Evolutionary conservation across 1,140 invertebrate species (phyloP).

Genomic region (Musca domestica): DNA sequence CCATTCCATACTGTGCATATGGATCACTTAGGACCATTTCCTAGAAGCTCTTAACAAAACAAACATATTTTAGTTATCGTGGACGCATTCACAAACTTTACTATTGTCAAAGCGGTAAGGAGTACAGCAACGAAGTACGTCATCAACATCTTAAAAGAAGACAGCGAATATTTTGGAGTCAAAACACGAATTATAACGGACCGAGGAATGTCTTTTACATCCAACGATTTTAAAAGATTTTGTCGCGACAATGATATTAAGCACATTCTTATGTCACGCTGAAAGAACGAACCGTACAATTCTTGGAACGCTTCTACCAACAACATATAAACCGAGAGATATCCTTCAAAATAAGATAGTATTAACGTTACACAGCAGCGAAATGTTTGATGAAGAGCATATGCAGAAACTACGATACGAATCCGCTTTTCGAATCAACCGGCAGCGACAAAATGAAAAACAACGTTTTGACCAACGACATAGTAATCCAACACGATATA

Average conservation of each 20-base stretch:
- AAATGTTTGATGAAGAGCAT: neutral
- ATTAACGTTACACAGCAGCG: neutral
- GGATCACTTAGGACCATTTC: slow-evolving; percentile 38
- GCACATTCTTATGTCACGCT: slow-evolving; percentile 34
- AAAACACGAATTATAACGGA: slow-evolving; percentile 43
- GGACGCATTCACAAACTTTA: too few relatives aligned
- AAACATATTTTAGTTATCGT: slow-evolving; percentile 37
- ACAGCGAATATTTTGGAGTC: slow-evolving; percentile 6
- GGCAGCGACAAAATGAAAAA: neutral
- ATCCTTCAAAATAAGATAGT: slow-evolving; percentile 21
- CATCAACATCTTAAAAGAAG: slow-evolving; percentile 22
- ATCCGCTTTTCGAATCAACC: too few relatives aligned
- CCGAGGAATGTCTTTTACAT: slow-evolving; percentile 42
- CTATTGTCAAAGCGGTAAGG: slow-evolving; percentile 29
- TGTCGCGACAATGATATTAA: slow-evolving; percentile 25
- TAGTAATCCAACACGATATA: neutral
- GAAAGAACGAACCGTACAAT: slow-evolving; percentile 30
- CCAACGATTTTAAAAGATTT: slow-evolving; percentile 33
- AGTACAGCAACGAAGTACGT: slow-evolving; percentile 31
- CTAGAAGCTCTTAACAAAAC: slow-evolving; percentile 31
- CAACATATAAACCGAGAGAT: slow-evolving; percentile 14
- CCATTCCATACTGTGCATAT: slow-evolving; percentile 33
- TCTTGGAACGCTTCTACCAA: neutral
- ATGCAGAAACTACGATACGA: neutral
- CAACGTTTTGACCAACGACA: neutral